Conservation (phyloP, 2,888 invertebrate genomes). For the Saturnia pavonia region DNA sequence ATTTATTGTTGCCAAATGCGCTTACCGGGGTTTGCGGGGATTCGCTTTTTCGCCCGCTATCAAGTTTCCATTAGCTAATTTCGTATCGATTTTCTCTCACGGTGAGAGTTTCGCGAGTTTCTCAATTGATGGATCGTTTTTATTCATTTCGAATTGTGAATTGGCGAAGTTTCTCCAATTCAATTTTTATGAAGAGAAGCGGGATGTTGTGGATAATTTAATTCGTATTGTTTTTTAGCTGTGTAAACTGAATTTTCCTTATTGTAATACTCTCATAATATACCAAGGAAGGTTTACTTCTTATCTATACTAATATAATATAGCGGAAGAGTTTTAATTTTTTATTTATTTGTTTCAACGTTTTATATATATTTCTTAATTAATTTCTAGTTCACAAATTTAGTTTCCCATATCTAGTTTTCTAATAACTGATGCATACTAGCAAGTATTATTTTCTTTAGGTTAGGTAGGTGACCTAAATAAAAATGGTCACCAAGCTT, state of each 20-base stretch:
- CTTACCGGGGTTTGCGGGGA: conserved; percentile 67
- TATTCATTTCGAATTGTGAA: conserved; percentile 66
- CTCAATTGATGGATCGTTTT: conserved; percentile 75
- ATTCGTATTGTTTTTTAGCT: conserved; percentile 32
- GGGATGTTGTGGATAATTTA: conserved; percentile 52
- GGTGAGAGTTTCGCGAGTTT: conserved; percentile 63
- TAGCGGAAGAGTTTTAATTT: no score
- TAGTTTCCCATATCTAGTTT: no score
- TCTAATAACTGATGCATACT: no score
- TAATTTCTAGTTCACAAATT: no score
- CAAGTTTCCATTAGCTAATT: conserved; percentile 82
- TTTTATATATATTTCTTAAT: no score
- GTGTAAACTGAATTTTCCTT: conserved; percentile 14
- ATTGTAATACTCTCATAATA: conserved; percentile 2
- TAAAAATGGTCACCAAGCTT: background rate
- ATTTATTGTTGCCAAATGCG: conserved; percentile 75
- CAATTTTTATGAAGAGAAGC: conserved; percentile 61
- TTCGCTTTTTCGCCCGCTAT: conserved; percentile 75
- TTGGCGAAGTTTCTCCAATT: conserved; percentile 61
- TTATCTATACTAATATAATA: no score
- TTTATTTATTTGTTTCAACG: no score
- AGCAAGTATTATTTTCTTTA: no score
- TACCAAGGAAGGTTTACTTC: background rate
- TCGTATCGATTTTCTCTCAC: conserved; percentile 63
- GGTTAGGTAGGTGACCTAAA: no score